Conservation (phyloP, 2,113 vertebrate species). For the Nothobranchius kuhntae region DNA sequence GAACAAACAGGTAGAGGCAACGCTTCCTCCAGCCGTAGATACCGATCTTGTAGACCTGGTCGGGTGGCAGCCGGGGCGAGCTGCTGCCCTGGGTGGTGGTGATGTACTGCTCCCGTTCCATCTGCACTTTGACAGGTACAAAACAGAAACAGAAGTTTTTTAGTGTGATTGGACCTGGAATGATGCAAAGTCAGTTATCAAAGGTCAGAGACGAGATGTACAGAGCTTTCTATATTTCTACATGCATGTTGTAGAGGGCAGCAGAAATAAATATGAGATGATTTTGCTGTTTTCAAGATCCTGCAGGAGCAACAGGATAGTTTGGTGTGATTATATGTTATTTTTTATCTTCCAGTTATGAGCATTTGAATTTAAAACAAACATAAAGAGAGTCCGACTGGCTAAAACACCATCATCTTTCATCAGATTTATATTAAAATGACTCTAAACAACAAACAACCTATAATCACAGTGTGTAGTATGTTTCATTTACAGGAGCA, state of each 20-base stretch:
- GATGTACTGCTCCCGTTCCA: constrained; percentile 92
- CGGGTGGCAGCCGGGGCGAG: constrained; percentile 79
- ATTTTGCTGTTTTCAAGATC: too few relatives aligned
- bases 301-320: background rate
- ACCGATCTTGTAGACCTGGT: constrained; percentile 89
- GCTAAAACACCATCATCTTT: too few relatives aligned
- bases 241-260: background rate
- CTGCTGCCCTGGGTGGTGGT: constrained; percentile 83
- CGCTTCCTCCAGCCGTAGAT: constrained; percentile 99
- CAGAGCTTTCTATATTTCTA: too few relatives aligned
- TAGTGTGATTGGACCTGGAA: background rate
- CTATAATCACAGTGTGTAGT: too few relatives aligned
- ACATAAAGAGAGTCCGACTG: too few relatives aligned
- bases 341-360: too few relatives aligned
- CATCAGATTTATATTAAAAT: too few relatives aligned
- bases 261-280: background rate
- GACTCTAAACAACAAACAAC: too few relatives aligned
- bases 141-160: background rate
- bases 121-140: constrained; percentile 69
- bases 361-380: too few relatives aligned
- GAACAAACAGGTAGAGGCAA: constrained; percentile 94
- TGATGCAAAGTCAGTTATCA: background rate
- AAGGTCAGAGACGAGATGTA: constrained; percentile 4
- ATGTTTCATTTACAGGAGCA: too few relatives aligned
- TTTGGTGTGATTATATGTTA: too few relatives aligned